These are phyloP conservation scores for Meloe dianella DNA, from an alignment of 2,888 invertebrate species.

Conservation along the genomic window DNA sequence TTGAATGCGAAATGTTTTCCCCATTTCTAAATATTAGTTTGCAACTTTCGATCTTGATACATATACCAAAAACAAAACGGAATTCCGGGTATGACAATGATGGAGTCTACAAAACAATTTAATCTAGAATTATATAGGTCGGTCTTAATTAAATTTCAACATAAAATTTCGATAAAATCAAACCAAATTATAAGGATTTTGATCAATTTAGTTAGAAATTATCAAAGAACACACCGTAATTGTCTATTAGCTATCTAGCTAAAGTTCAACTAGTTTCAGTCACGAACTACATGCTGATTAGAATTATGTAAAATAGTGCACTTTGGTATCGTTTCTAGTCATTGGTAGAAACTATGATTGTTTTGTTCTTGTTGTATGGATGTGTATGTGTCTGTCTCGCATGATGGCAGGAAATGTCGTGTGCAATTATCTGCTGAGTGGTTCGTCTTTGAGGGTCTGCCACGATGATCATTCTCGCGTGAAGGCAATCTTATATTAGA, in stretches of 20 bases:
- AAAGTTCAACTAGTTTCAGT: constrained; percentile 47
- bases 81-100: constrained; percentile 15
- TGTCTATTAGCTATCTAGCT: constrained; percentile 49
- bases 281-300: constrained; percentile 50
- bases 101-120: constrained; percentile 19
- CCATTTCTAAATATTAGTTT: constrained; percentile 23
- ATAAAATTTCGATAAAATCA: neutral
- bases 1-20: neutral
- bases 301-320: constrained; percentile 50
- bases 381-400: constrained; percentile 36
- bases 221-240: constrained; percentile 35
- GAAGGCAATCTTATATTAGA: constrained; percentile 21
- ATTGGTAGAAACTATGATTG: constrained; percentile 46
- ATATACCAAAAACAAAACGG: constrained; percentile 23
- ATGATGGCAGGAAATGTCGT: constrained; percentile 46
- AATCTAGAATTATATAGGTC: constrained; percentile 19
- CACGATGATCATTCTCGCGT: constrained; percentile 23
- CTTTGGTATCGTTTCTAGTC: constrained; percentile 45
- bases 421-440: constrained; percentile 49
- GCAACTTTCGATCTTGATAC: constrained; percentile 27
- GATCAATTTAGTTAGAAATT: too few species aligned
- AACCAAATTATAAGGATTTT: too few species aligned
- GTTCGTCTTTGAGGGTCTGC: constrained; percentile 37
- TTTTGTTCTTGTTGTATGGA: neutral
- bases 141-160: constrained; percentile 11